phyloP scores from a whole-genome alignment of 2,888 invertebrate genomes.

The Epinotia nisella region DNA sequence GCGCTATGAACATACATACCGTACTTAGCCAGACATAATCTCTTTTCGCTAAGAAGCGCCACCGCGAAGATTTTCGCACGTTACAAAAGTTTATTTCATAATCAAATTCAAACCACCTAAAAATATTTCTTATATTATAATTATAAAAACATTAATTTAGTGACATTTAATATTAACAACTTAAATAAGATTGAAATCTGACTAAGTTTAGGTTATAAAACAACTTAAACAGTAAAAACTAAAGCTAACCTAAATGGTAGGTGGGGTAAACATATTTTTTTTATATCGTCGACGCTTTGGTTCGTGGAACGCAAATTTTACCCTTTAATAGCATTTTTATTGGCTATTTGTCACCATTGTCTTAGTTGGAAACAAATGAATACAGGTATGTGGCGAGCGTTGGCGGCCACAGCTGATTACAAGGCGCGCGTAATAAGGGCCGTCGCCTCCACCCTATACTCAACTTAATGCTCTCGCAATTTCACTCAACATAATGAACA shows the following conservation, averaged over 20 bases:
- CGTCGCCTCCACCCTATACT: constrained; percentile 81
- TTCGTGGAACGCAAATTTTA: not conserved
- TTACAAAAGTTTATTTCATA: no score
- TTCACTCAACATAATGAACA: constrained; percentile 82
- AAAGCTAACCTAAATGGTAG: not conserved
- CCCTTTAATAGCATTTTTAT: constrained; percentile 22
- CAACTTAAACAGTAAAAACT: no score
- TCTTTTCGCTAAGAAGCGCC: no score
- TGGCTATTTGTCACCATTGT: constrained; percentile 46
- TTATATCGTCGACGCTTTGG: not conserved
- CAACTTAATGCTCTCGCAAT: constrained; percentile 85
- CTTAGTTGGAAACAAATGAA: constrained; percentile 56
- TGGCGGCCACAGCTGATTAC: constrained; percentile 75
- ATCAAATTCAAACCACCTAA: no score
- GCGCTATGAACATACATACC: no score
- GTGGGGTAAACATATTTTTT: not conserved
- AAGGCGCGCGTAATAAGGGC: constrained; percentile 75
- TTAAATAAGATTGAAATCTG: no score
- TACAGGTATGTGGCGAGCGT: constrained; percentile 62
- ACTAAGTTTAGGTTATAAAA: no score
- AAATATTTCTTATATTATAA: no score
- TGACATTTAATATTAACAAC: no score
- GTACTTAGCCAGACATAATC: no score
- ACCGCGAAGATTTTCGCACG: no score
- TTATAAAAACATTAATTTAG: no score